Conservation (phyloP, 2,797 vertebrate species). For the Sparus aurata region DNA sequence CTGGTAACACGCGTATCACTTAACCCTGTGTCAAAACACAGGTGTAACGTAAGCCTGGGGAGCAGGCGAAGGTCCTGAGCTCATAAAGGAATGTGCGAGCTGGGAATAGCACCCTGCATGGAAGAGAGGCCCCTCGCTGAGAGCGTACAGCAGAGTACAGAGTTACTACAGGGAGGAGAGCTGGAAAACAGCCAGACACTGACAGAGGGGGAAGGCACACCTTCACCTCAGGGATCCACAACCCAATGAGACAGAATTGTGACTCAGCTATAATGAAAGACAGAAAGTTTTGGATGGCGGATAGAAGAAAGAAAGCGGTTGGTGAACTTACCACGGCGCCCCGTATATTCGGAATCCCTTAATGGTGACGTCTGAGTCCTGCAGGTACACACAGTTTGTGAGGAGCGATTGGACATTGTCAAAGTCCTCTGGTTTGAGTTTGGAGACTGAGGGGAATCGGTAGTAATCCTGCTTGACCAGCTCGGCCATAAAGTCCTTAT, state of each 20-base stretch:
- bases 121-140: conserved; percentile 46
- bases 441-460: conserved; percentile 98
- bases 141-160: conserved; percentile 38
- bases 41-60: conserved; percentile 71
- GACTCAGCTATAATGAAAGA: conserved; percentile 26
- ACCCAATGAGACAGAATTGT: conserved; percentile 25
- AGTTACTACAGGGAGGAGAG: conserved; percentile 44
- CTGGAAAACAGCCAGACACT: conserved; percentile 64
- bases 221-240: conserved; percentile 50
- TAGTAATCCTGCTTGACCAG: conserved; percentile 99
- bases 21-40: conserved; percentile 82
- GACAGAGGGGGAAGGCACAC: conserved; percentile 45
- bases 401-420: conserved; percentile 98
- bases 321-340: conserved; percentile 92
- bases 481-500: conserved; percentile 99
- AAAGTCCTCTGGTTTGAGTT: conserved; percentile 99
- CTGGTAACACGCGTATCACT: conserved; percentile 79
- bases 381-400: conserved; percentile 99
- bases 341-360: conserved; percentile 99
- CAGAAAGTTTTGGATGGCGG: background rate
- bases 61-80: conserved; percentile 60
- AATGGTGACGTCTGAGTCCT: conserved; percentile 98
- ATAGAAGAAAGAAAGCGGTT: background rate
- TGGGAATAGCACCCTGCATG: conserved; percentile 70
- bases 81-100: conserved; percentile 70